Base-by-base conservation (phyloP, 2,888 invertebrate species). In the Elgonia sp. region DNA sequence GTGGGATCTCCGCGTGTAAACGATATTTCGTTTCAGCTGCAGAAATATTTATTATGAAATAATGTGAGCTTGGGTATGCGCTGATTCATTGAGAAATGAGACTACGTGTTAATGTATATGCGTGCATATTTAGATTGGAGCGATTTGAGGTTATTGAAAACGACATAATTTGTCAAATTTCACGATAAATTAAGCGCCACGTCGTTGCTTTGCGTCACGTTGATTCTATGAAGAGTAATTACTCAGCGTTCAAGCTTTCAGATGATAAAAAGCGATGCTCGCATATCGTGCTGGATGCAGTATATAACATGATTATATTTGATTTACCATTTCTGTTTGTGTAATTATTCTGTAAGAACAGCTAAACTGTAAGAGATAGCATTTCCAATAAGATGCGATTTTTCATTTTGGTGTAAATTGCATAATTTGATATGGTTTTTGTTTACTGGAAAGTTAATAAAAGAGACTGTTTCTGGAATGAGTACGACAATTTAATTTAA, bases 141-240 rank as follows among this genome's bases (percentile, higher is more conserved):
- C 16, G 42, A 70, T 84, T 84, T 60, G 53, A 29, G 53, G 55
- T 75, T 37, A 69, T 75, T 81, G 75, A 75, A 73, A 75, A 53
- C 55, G 29, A 55, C 40, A 75, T 85, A 75, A 85, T 85, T 80
- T 85, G 63, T 86, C 82, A 86, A 85, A 86, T 75, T 82, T 86
- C 77, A 86, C 72, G 77, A 70, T 53, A 77, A 86, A 86, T 77
- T 82, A 81, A 81, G 55, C 69, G 69, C 80, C 69, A 63, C 72
- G 62, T 53, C 76, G 53, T 60, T 69, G n/a, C 39, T 39, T 37
- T 29, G 39, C 60, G 57, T 81, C 76, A 62, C 46, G 53, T 55
- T 79, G 69, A 79, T 46, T 72, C 69, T 67, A 75, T 85, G 85
- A 80, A 75, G 65, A 79, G 79, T 85, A 85, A 85, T 85, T 80